Evolutionary conservation across 2,113 vertebrate species (phyloP), one percentile per base, ranked within the genome.

Genomic region (Diadophis punctatus): DNA sequence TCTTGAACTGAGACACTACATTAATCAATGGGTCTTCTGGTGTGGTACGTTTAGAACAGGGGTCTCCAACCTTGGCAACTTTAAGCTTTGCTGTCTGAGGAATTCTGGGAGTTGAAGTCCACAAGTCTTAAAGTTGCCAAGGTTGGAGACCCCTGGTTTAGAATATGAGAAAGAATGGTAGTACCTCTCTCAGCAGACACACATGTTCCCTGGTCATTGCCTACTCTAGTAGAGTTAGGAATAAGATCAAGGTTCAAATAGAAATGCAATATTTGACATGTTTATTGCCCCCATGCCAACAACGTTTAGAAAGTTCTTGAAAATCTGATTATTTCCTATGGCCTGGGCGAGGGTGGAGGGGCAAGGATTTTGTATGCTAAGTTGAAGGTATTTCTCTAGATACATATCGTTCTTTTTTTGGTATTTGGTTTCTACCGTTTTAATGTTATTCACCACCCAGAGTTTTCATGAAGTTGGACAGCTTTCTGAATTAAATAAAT

Each of bases 1-100:
- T 96, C 95, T 94, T 95, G 94, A 93, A 96, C 93, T 88, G 92
- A 93, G 91, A 89, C 93, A 90, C 94, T 96, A 93, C 88, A 96
- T 97, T 96, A 96, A 96, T 96, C 95, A 89, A 86, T 89, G 80
- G 0, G 0, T 93, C 95, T 95, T 94, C 94, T 90, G 58, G 93
- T 92, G 90, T 93, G 91, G 93, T 96, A 95, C 92, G 96, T 96
- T 97, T 96, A 46, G 46, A 46, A 46, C 46, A 46, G 46, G 46
- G 46, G 46, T 46, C 46, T 46, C 46, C 46, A 46, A 46, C 46
- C 46, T 46, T 46, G 46, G 46, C 46, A 46, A n/a, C n/a, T n/a
- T n/a, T n/a, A n/a, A n/a, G 46, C 2, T 46, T 46, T 46, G 46
- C 46, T 46, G 46, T 2, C 46, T 46, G 46, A 46, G 46, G 46